A percentile compares a stretch with the other conserved stretches of the same genome.
Conservation (phyloP, 2,797 vertebrate species). For the Cyclopterus lumpus region DNA sequence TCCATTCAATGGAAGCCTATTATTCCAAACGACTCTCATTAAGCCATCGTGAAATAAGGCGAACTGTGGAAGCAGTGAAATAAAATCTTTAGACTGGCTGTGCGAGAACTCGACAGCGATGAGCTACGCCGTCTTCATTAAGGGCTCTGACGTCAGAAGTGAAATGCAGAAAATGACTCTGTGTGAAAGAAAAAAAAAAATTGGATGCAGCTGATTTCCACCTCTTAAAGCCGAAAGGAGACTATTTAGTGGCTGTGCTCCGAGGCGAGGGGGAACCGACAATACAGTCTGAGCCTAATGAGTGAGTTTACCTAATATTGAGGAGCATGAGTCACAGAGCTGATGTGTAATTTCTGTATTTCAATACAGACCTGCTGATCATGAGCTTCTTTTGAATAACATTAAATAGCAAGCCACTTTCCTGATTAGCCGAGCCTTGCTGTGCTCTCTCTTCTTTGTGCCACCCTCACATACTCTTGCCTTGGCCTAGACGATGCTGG, state of each 20-base stretch:
- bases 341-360: conserved; percentile 61
- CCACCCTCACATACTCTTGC: conserved; percentile 3
- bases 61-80: conserved; percentile 85
- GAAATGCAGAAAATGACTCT: conserved; percentile 62
- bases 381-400: conserved; percentile 40
- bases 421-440: conserved; percentile 47
- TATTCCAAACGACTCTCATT: conserved; percentile 92
- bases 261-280: conserved; percentile 54
- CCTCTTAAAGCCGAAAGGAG: conserved; percentile 64
- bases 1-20: conserved; percentile 86
- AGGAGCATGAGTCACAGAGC: conserved; percentile 67
- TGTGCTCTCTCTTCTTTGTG: conserved; percentile 18
- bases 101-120: conserved; percentile 69
- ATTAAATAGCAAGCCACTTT: conserved; percentile 43
- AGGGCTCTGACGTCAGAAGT: conserved; percentile 69
- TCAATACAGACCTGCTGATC: conserved; percentile 53
- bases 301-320: conserved; percentile 57
- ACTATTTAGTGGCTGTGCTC: conserved; percentile 67
- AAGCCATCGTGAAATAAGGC: conserved; percentile 87
- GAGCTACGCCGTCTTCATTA: conserved; percentile 76
- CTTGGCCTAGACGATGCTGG: background rate
- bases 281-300: conserved; percentile 71
- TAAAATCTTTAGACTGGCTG: conserved; percentile 83
- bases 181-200: conserved; percentile 67
- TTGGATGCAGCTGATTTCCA: conserved; percentile 77